Evolutionary conservation across 1,140 invertebrate species (phyloP), one percentile per base, ranked within the genome.

Genomic region (Trichomalopsis sarcophagae): DNA sequence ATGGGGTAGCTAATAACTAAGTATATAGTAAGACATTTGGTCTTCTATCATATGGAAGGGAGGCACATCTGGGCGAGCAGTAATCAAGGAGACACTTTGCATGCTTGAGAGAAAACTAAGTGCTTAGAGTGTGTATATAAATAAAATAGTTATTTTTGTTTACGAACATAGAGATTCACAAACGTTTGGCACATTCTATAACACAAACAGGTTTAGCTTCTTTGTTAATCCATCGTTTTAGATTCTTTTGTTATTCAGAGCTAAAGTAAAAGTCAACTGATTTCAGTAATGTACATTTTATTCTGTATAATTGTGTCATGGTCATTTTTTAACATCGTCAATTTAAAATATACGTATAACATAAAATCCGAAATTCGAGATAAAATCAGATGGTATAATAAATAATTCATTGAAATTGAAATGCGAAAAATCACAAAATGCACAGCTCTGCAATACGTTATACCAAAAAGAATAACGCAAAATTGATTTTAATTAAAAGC

Each of bases 71-170:
- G 47, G 36, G 36, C 13, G 10, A 66, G 86, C 88, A 87, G 86
- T 87, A 84, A 89, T 77, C 89, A 89, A 88, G 84, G 87, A 89
- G 85, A 87, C 84, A 87, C 89, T 88, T 89, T 89, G 89, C 88
- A 84, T 84, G 80, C 81, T 81, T 81, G 23, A 71, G 68, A 78
- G n/a, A 78, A 10, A 76, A 73, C 17, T 62, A 69, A 74, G 2
- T 81, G 3, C 47, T 79, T 76, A 78, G 21, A 71, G 76, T 79
- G 55, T 62, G 17, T n/a, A 17, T 7, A 62, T 21, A n/a, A n/a
- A 21, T n/a, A 21, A 50, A 47, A 17, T 69, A 81, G 21, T 76
- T 27, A 74, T 81, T 40, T 66, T 33, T 27, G n/a, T 27, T 40
- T 77, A 80, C 21, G 11, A 80, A 80, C 44, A 81, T 69, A 55